Conservation (phyloP, 2,888 invertebrate genomes). For the Autographa gamma region DNA sequence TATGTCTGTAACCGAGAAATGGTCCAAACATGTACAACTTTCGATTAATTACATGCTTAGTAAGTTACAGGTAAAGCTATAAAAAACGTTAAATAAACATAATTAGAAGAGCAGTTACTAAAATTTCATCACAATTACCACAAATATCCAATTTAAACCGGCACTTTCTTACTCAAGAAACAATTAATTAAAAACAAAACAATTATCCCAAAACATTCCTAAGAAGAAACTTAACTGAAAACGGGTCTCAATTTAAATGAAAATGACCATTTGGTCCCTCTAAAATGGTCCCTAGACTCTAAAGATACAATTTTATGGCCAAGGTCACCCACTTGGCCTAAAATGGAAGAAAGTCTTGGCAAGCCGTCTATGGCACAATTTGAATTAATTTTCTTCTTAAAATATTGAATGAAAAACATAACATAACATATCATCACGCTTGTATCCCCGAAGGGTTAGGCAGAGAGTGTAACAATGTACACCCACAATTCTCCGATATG, state of each 20-base stretch:
- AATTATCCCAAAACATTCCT: background rate
- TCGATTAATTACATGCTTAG: no score
- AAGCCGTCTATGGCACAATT: constrained; percentile 19
- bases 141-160: background rate
- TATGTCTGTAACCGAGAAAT: no score
- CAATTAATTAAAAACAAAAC: background rate
- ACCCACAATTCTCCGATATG: no score
- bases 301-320: constrained; percentile 25
- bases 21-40: no score
- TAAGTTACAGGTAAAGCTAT: no score
- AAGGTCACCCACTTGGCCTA: constrained; percentile 16
- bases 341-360: constrained; percentile 29
- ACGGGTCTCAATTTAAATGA: constrained; percentile 11
- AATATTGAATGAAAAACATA: constrained; percentile 14
- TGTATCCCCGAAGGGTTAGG: no score
- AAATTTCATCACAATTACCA: background rate
- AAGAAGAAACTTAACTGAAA: constrained; percentile 6
- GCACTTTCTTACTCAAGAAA: background rate
- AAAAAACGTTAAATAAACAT: no score
- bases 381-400: constrained; percentile 32
- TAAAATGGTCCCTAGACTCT: constrained; percentile 14
- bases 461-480: no score
- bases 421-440: no score
- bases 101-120: background rate
- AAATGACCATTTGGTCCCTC: constrained; percentile 13